phyloP scores from a whole-genome alignment of 2,888 invertebrate genomes.

The Beris chalybata region DNA sequence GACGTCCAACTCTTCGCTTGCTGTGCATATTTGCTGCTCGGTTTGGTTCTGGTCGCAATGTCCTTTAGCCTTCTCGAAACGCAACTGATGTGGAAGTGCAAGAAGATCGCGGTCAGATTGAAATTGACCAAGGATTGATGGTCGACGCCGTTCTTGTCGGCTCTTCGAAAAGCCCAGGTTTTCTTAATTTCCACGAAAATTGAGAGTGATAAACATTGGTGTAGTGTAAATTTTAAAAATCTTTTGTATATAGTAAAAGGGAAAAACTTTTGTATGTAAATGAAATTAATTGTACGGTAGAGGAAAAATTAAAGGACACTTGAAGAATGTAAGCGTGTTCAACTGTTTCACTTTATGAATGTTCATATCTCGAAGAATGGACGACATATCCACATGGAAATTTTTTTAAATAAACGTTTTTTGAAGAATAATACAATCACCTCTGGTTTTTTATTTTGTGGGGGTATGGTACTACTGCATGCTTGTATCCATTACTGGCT shows the following conservation, averaged over 20 bases:
- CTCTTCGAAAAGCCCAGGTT: background rate
- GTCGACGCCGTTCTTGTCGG: slow-evolving; percentile 5
- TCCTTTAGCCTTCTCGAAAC: slow-evolving; percentile 82
- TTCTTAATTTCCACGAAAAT: background rate
- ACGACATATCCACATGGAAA: too few relatives aligned
- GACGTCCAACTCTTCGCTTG: slow-evolving; percentile 74
- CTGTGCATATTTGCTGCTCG: slow-evolving; percentile 76
- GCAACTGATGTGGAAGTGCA: slow-evolving; percentile 73
- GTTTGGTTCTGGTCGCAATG: slow-evolving; percentile 80
- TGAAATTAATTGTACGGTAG: too few relatives aligned
- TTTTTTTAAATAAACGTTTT: too few relatives aligned
- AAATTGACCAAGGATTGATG: slow-evolving; percentile 66
- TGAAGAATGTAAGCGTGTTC: too few relatives aligned
- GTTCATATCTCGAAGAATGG: too few relatives aligned
- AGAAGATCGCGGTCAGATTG: slow-evolving; percentile 69
- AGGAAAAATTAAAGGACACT: background rate
- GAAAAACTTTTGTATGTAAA: background rate
- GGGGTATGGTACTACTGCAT: too few relatives aligned
- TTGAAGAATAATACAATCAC: too few relatives aligned
- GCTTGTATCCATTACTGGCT: too few relatives aligned
- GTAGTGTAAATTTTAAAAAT: background rate
- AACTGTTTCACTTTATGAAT: too few relatives aligned
- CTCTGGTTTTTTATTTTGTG: too few relatives aligned
- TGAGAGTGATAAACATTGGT: too few relatives aligned
- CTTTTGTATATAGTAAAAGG: background rate